These are phyloP conservation scores for Promerops cafer DNA, from an alignment of 2,113 vertebrate genomes.

Conservation along the genomic window DNA sequence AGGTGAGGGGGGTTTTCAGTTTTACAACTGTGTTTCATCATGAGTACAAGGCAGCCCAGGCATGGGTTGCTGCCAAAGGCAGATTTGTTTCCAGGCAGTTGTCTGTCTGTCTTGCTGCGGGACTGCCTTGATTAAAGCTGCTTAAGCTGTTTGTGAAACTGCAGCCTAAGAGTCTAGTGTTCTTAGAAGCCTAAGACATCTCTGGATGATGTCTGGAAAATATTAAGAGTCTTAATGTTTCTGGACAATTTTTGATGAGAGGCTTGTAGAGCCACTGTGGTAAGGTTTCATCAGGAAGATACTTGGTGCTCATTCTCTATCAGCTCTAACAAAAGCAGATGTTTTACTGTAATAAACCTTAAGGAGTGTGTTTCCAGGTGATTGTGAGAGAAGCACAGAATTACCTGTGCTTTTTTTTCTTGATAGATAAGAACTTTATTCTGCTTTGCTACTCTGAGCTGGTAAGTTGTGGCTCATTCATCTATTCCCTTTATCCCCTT, in stretches of 20 bases:
- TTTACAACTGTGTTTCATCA: not conserved
- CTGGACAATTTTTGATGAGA: not conserved
- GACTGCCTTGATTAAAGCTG: constrained; percentile 27
- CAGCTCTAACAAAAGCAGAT: not conserved
- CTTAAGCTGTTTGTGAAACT: constrained; percentile 28
- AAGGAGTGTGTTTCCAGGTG: not conserved
- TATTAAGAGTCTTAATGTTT: not conserved
- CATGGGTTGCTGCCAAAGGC: not conserved
- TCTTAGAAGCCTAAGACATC: not conserved
- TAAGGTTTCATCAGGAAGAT: not conserved
- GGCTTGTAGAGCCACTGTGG: fast-evolving
- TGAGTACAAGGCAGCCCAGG: not conserved
- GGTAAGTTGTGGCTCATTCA: fast-evolving
- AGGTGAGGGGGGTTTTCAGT: not conserved
- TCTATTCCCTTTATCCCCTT: not conserved
- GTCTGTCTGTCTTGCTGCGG: constrained; percentile 19
- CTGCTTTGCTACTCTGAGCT: not conserved
- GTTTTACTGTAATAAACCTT: not conserved
- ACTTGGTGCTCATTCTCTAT: not conserved
- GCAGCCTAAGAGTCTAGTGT: not conserved
- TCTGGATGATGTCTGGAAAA: not conserved
- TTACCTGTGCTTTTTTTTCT: not conserved
- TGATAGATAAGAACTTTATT: not conserved
- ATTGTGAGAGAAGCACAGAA: not conserved
- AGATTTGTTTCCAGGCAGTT: not conserved